A percentile compares a stretch with the other conserved stretches of the same genome.
phyloP scores from a whole-genome alignment of 2,888 invertebrate genomes.

The Polyploca ridens region DNA sequence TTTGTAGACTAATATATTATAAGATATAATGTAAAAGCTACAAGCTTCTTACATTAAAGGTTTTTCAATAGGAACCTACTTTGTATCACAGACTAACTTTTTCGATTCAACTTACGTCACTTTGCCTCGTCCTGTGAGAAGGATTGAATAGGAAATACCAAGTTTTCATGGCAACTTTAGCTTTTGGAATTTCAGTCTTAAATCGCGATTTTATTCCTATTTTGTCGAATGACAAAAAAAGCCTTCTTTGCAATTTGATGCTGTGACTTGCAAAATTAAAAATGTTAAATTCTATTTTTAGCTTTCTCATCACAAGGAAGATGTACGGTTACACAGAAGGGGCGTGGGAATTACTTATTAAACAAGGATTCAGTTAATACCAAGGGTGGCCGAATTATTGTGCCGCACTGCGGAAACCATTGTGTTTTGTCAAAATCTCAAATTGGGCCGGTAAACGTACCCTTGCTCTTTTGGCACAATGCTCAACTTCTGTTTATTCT shows the following conservation, averaged over 20 bases:
- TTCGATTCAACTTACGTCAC: background rate
- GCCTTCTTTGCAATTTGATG: background rate
- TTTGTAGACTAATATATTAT: too few relatives aligned
- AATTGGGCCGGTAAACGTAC: conserved; percentile 35
- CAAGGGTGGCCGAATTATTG: conserved; percentile 53
- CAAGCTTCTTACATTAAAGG: too few relatives aligned
- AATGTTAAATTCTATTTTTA: conserved; percentile 41
- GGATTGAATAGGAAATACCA: too few relatives aligned
- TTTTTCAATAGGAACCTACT: background rate
- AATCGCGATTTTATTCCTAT: background rate
- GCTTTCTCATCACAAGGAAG: conserved; percentile 34
- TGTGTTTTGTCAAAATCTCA: conserved; percentile 51
- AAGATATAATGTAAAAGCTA: too few relatives aligned
- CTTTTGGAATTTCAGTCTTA: background rate
- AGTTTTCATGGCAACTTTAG: too few relatives aligned
- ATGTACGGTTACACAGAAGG: conserved; percentile 26
- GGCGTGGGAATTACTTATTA: conserved; percentile 56
- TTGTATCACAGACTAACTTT: background rate
- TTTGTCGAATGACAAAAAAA: conserved; percentile 7
- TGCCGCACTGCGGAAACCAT: conserved; percentile 68
- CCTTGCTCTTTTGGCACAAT: conserved; percentile 26
- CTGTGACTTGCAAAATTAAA: conserved; percentile 1
- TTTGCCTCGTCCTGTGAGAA: background rate
- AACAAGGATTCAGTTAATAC: conserved; percentile 41
- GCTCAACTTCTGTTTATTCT: conserved; percentile 24